Evolutionary conservation across 2,113 vertebrate genomes (phyloP).

Genomic region (Piaya cayana): DNA sequence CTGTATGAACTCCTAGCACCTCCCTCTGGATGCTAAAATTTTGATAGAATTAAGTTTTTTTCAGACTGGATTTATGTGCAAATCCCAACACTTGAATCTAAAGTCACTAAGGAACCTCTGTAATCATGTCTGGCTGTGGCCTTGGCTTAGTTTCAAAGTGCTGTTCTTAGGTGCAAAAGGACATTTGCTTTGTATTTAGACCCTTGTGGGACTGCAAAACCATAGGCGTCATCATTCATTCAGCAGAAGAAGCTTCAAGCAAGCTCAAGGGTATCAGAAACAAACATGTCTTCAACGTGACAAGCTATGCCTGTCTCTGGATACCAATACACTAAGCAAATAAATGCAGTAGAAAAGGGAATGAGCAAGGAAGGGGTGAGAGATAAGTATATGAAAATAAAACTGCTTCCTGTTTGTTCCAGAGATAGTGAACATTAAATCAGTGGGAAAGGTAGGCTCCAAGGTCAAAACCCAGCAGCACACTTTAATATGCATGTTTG

Average conservation of each 20-base stretch:
- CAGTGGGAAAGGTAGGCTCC: background rate
- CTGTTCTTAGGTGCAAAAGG: constrained; percentile 6
- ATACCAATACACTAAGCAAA: background rate
- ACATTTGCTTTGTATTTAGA: background rate
- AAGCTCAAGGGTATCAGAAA: constrained; percentile 5
- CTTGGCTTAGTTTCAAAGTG: constrained; percentile 1
- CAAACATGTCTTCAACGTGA: constrained; percentile 11
- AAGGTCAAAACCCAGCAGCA: background rate
- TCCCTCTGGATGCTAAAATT: constrained; percentile 25
- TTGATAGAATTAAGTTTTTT: constrained; percentile 22
- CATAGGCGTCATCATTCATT: background rate
- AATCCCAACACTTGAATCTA: background rate
- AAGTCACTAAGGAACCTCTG: background rate
- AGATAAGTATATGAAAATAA: background rate
- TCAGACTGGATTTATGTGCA: background rate
- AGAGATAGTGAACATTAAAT: background rate
- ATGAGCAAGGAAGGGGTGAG: background rate
- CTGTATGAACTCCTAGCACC: background rate
- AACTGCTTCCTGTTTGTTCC: background rate
- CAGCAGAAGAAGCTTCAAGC: constrained; percentile 10
- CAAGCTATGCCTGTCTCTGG: background rate
- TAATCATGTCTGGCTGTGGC: background rate
- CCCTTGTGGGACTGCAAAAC: constrained; percentile 13
- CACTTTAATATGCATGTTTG: background rate
- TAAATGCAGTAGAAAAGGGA: background rate